Base-by-base conservation (phyloP, 1,140 invertebrate species). In the Neodiprion lecontei region DNA sequence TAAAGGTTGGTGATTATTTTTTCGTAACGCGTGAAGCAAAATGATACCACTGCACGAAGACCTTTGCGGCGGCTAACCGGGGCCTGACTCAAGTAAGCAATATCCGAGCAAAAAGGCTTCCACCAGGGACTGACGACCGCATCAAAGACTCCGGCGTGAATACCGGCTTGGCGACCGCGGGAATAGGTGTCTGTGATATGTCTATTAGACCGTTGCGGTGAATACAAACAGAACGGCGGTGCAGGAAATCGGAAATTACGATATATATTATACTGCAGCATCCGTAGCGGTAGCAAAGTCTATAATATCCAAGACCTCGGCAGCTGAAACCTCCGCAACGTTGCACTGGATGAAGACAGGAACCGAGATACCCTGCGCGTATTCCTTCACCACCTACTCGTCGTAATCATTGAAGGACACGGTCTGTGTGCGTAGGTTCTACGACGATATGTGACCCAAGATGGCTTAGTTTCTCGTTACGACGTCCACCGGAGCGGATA, bases 381-480 rank as follows among this genome's bases (percentile, higher is more conserved):
- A 40, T 40, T 40, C 28, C 28, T 40, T 40, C 28, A 40, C 28
- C 28, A 40, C 28, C 28, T 40, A 40, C 28, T 40, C 28, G 5
- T 40, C 28, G 28, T 40, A 40, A 40, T 40, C 28, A 5, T 40
- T 5, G 28, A 40, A 40, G 28, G 28, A 40, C 1, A 3, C 28
- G 5, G 28, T 40, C 28, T 40, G 28, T 40, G 28, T 40, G 28
- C 28, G n/a, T 61, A 61, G 53, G 53, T 7, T 61, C 11, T 9
- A 61, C 53, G 53, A 9, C n/a, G 67, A 12, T 82, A 79, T 82
- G 82, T 76, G 79, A 76, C 74, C 74, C 65, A 72, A 78, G 77
- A 83, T 81, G 80, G 79, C 65, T 75, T 61, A 77, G 73, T 82
- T 74, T 77, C 78, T 83, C 75, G 79, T 84, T 85, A 85, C 74